These are phyloP conservation scores for Myotis daubentonii DNA, from an alignment of 2,797 vertebrate species.

Conservation along the genomic window DNA sequence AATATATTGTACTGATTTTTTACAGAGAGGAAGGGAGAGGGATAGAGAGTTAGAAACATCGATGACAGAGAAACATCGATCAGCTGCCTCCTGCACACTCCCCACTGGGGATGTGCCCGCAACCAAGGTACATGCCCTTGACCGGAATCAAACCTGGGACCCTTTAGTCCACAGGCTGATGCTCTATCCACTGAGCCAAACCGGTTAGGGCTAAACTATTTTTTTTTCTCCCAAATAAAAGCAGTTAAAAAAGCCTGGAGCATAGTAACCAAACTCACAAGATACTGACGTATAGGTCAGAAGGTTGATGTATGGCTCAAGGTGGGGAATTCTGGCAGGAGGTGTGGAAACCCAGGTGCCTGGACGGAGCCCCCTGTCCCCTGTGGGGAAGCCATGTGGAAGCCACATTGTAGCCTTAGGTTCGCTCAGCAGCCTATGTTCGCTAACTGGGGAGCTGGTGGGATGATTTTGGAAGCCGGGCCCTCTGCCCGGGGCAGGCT, in stretches of 20 bases:
- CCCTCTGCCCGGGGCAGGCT: background rate
- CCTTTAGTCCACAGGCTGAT: too few species aligned
- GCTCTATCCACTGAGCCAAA: too few species aligned
- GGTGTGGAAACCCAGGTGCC: background rate
- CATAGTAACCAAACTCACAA: background rate
- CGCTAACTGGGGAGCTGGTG: background rate
- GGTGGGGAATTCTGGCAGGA: background rate
- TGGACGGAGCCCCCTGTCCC: background rate
- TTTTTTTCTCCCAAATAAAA: too few species aligned
- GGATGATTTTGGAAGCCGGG: background rate
- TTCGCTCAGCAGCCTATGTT: background rate
- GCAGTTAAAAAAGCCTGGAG: background rate
- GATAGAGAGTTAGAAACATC: too few species aligned
- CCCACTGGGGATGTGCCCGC: too few species aligned
- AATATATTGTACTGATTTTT: too few species aligned
- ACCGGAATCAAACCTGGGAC: too few species aligned
- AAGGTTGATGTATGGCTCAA: background rate
- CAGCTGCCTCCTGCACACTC: too few species aligned
- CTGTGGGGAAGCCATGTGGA: background rate
- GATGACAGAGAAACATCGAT: too few species aligned
- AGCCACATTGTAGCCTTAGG: background rate
- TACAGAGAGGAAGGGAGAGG: too few species aligned
- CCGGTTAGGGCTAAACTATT: too few species aligned
- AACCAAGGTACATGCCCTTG: too few species aligned
- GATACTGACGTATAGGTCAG: background rate